These are phyloP conservation scores for Nomada fabriciana DNA, from an alignment of 2,888 invertebrate species.

Conservation along the genomic window DNA sequence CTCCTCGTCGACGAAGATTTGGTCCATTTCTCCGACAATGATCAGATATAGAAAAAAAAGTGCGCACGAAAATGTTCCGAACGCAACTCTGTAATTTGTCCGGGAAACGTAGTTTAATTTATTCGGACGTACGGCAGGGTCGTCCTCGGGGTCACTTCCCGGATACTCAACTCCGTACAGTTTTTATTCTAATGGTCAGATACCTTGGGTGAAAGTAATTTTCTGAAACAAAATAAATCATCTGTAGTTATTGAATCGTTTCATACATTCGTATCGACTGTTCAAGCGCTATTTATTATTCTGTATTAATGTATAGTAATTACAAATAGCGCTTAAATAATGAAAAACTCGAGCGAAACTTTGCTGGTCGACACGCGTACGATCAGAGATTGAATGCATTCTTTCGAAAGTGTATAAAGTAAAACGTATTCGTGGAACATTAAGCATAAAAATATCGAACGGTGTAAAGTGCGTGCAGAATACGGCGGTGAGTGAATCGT, in stretches of 20 bases:
- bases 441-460: no score
- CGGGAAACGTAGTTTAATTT: constrained; percentile 36
- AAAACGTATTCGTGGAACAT: no score
- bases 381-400: no score
- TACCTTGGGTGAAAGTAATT: constrained; percentile 1
- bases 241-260: constrained; percentile 5
- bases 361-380: no score
- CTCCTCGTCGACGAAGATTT: constrained; percentile 77
- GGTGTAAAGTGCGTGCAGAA: no score
- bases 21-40: constrained; percentile 63
- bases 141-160: constrained; percentile 79
- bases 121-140: constrained; percentile 46
- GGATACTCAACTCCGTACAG: constrained; percentile 66
- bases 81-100: constrained; percentile 9
- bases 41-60: not conserved
- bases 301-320: not conserved
- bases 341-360: no score
- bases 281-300: not conserved
- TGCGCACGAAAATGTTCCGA: not conserved
- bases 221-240: constrained; percentile 35
- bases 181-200: constrained; percentile 60
- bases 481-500: not conserved
- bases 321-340: no score
- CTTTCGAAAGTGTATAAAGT: no score
- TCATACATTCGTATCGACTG: not conserved